These are phyloP conservation scores for Malachius bipustulatus DNA, from an alignment of 2,888 invertebrate species.

Conservation along the genomic window DNA sequence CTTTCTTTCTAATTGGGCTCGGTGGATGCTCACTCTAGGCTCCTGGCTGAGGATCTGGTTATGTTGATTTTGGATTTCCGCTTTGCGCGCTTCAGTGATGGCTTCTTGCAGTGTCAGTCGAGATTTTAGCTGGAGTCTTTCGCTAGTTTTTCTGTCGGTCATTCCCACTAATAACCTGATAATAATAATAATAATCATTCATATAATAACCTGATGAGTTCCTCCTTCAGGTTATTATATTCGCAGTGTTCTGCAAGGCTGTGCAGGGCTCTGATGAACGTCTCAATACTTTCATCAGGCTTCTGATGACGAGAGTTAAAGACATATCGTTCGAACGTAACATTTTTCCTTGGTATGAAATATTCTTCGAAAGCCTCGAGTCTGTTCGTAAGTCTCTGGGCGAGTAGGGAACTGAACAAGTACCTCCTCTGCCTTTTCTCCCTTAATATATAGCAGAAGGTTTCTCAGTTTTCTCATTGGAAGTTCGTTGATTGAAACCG, in stretches of 20 bases:
- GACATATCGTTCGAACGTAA: conserved; percentile 18
- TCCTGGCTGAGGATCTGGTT: background rate
- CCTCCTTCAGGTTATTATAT: conserved; percentile 19
- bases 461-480: conserved; percentile 17
- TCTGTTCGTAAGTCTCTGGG: conserved; percentile 3
- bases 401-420: conserved; percentile 5
- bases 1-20: background rate
- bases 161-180: conserved; percentile 22
- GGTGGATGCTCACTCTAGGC: too few species aligned
- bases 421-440: conserved; percentile 17
- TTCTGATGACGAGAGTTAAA: conserved; percentile 19
- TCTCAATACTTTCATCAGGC: conserved; percentile 14
- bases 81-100: conserved; percentile 3
- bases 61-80: conserved; percentile 5
- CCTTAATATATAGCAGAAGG: conserved; percentile 18
- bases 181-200: too few species aligned
- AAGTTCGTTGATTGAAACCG: conserved; percentile 4
- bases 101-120: background rate
- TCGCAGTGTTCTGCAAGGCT: conserved; percentile 20
- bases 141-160: conserved; percentile 16
- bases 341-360: conserved; percentile 18
- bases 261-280: conserved; percentile 21
- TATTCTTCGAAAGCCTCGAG: conserved; percentile 13
- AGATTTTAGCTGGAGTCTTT: conserved; percentile 18
- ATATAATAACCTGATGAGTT: conserved; percentile 22